Base-by-base conservation (phyloP, 2,113 vertebrate species). In the Sapajus apella region DNA sequence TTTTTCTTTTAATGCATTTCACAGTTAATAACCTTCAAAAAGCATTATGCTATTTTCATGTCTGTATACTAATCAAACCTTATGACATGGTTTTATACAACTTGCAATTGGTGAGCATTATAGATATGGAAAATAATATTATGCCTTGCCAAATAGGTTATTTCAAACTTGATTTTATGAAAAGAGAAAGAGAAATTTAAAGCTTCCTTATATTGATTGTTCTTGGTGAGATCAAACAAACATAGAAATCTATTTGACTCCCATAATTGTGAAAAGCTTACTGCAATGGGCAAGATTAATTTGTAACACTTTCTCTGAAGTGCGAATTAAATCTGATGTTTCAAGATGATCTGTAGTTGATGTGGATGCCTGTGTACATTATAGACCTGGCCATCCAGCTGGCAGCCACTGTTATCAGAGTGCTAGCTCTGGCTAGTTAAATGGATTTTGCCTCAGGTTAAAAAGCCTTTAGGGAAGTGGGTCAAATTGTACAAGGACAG, bases 241-340 rank as follows among this genome's bases (percentile, higher is more conserved):
- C 73, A 56, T 20, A 87, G 82, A 90, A 97, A 80, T 70, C 50
- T 61, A 50, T 21, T 43, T 68, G 79, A 56, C 37, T 86, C 25
- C 66, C 13, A 35, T 85, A 72, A 94, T 92, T 96, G 92, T 85
- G 96, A 95, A 94, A 82, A 37, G 80, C 79, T 92, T 80, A 45
- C 87, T 35, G 43, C 64, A 90, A 18, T 45, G 35, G 66, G 23
- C 7, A 84, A 89, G 70, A 94, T 91, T 90, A 96, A 76, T 81
- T 75, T 81, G 12, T 80, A 83, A 93, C 93, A 95, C 95, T 45
- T 95, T 94, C 40, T 40, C 30, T 79, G 45, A 94, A 50, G 96
- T 97, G 96, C 88, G 90, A 98, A 97, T 97, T 97, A 96, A 96
- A 70, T 70, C 79, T 95, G 50, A 84, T 61, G 47, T 76, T 50